Percentiles rank a stretch among this genome's conserved stretches.
These are phyloP conservation scores for Lethenteron reissneri DNA, from an alignment of 2,113 vertebrate genomes.

Conservation along the genomic window DNA sequence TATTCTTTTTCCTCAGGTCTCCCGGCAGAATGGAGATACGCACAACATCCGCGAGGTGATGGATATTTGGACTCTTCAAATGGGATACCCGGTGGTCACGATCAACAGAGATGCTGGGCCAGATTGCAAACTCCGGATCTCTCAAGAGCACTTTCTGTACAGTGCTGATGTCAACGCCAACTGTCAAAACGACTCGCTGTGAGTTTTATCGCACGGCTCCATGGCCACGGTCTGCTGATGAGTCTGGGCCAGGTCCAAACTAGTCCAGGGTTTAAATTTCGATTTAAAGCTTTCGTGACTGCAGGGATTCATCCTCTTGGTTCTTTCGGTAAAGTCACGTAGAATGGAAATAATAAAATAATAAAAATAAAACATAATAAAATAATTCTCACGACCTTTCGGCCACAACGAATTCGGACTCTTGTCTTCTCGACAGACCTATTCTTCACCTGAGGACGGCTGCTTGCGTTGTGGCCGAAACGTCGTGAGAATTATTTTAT, in stretches of 20 bases:
- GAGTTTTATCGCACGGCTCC: slow-evolving; percentile 18
- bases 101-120: slow-evolving; percentile 56
- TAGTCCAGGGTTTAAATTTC: not conserved
- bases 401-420: no score
- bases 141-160: slow-evolving; percentile 77
- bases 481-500: no score
- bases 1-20: slow-evolving; percentile 30
- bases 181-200: slow-evolving; percentile 33
- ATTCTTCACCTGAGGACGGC: no score
- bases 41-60: slow-evolving; percentile 79
- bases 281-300: not conserved
- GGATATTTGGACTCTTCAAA: slow-evolving; percentile 92
- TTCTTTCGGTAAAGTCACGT: no score
- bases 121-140: slow-evolving; percentile 39
- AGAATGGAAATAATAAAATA: no score
- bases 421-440: no score
- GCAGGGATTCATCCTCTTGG: no score
- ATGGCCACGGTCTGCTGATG: no score
- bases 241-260: no score
- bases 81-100: slow-evolving; percentile 88
- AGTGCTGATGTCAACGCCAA: slow-evolving; percentile 35
- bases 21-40: slow-evolving; percentile 60
- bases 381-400: no score
- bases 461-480: no score
- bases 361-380: no score